These are phyloP conservation scores for Zosterops lateralis DNA, from an alignment of 2,113 vertebrate species.

Conservation along the genomic window DNA sequence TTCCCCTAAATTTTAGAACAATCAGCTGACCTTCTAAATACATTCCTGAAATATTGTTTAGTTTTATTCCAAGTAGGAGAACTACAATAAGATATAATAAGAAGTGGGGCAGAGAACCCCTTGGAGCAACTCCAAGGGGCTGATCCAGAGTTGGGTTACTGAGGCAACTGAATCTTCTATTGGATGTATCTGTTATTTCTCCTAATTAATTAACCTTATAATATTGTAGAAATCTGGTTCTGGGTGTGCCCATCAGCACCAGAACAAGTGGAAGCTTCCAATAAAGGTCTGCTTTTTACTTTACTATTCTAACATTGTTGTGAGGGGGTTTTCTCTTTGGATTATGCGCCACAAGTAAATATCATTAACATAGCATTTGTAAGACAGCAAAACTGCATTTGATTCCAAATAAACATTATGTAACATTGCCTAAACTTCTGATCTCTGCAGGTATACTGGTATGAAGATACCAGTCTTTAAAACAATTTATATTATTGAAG, in stretches of 20 bases:
- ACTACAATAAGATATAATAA: background rate
- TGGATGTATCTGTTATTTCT: background rate
- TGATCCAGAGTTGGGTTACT: background rate
- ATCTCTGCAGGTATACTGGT: background rate
- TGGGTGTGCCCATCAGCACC: fast-evolving
- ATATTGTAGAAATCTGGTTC: background rate
- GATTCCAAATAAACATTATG: background rate
- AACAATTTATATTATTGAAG: background rate
- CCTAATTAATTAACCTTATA: background rate
- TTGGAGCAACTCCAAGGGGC: background rate
- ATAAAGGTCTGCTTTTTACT: background rate
- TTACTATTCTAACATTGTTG: background rate
- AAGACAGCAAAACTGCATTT: background rate
- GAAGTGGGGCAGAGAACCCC: background rate
- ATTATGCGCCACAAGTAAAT: fast-evolving
- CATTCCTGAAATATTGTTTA: background rate
- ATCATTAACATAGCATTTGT: background rate
- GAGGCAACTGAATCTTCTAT: background rate
- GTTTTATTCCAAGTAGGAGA: background rate
- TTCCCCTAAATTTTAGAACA: background rate
- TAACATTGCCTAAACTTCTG: background rate
- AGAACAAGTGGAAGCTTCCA: background rate
- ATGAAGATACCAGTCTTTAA: background rate
- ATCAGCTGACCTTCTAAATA: background rate
- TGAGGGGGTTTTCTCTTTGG: background rate